Base-by-base conservation (phyloP, 1,140 invertebrate genomes). In the Penaeus vannamei region DNA sequence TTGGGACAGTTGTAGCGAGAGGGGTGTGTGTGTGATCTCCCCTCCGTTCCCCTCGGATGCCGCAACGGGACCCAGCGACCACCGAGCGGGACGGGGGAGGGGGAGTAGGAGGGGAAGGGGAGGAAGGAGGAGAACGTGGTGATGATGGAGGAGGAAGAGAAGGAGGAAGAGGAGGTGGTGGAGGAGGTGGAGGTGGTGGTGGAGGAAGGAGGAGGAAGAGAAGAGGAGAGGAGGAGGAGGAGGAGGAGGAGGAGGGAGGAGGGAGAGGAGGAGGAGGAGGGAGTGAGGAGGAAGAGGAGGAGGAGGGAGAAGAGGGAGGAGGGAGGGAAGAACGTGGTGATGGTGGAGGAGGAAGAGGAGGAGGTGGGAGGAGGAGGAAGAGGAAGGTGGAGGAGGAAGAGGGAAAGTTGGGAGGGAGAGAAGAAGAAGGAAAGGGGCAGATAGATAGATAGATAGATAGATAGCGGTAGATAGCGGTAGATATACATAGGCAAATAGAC, bases 221-320 rank as follows among this genome's bases (percentile, higher is more conserved):
- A 19, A 20, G 66, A 91, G 29, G 53, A 46, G 36, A 32, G 53
- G 85, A 80, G 14, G 59, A 29, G 61, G 29, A 84, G 84, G 8
- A 14, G 19, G 66, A 8, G 19, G n/a, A 8, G 17, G 20, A 20
- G 17, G 19, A 14, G 19, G 20, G 62, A 29, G 59, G 36, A 26
- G n/a, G 62, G 91, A 91, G 88, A 42, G 26, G 81, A 91, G 59
- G 20, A 23, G 42, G 90, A 46, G 92, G 89, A 36, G 60, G 76
- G n/a, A 69, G 64, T 1, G 32, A 46, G 62, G 84, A 32, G 62
- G 42, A 82, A 12, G 19, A 79, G 26, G 83, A 91, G 62, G 20
- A n/a, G 46, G 29, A 83, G 90, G 90, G 82, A 72, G 22, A 85
- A 91, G 14, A 20, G 32, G 26, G 86, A 86, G 20, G 87, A 91